These are phyloP conservation scores for Stenurella melanura DNA, from an alignment of 2,888 invertebrate species.

Conservation along the genomic window DNA sequence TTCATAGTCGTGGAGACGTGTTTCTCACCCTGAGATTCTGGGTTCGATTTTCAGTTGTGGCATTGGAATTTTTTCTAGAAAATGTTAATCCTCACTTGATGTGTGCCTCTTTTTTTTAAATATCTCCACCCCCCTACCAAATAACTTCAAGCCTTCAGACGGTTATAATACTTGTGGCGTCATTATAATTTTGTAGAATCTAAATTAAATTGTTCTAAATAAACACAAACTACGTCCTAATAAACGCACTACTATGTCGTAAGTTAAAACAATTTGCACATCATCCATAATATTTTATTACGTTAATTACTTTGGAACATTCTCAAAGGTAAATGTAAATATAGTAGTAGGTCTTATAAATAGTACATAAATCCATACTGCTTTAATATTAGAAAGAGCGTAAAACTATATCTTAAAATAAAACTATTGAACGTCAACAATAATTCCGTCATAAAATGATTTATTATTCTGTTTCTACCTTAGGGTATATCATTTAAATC, in stretches of 20 bases:
- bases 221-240: neutral
- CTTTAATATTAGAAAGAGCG: conserved; percentile 25
- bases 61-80: too few relatives aligned
- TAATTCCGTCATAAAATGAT: conserved; percentile 2
- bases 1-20: too few relatives aligned
- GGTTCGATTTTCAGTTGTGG: too few relatives aligned
- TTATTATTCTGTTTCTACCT: conserved; percentile 14
- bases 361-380: conserved; percentile 38
- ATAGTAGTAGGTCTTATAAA: conserved; percentile 50
- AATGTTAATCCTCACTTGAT: too few relatives aligned
- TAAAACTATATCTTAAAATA: conserved; percentile 16
- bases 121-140: too few relatives aligned
- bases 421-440: conserved; percentile 9
- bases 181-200: neutral
- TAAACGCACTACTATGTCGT: conserved; percentile 1
- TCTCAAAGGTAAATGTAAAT: conserved; percentile 49
- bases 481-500: neutral
- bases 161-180: too few relatives aligned
- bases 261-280: conserved; percentile 6
- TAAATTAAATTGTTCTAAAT: neutral
- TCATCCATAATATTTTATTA: conserved; percentile 16
- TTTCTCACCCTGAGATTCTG: too few relatives aligned
- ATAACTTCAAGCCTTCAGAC: too few relatives aligned
- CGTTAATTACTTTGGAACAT: conserved; percentile 44
- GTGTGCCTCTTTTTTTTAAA: too few relatives aligned